Base-by-base conservation (phyloP, 2,113 vertebrate species). In the Zingel zingel region DNA sequence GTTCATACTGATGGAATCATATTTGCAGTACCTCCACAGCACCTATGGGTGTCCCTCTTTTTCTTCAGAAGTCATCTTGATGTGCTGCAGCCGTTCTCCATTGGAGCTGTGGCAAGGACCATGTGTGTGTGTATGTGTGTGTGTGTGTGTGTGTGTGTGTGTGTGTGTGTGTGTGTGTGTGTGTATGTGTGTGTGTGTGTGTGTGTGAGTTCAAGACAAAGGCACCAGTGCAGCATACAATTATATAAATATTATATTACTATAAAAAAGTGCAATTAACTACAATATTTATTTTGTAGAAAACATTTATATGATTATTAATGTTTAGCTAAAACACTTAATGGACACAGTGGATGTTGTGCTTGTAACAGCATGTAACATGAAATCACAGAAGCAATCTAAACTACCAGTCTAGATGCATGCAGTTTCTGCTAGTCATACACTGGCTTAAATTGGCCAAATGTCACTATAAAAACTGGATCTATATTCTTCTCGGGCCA, bases 21-120 rank as follows among this genome's bases (percentile, higher is more conserved):
- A 47, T 68, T 0, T 93, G 94, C 91, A 96, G 92, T 96, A 91
- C 91, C 78, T 23, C 18, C 11, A 3, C 77, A 58, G 39, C 72
- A 85, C 94, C 95, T 89, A 89, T 93, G 87, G 95, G 93, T 95
- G 95, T 95, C 95, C 91, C 94, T 96, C 95, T 95, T 95, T 95
- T 95, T 94, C 95, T 96, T 95, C 82, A 88, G 59, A 89, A 94
- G 85, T 70, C 39, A 6, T 45, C 7, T 13, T 50, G 36, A 25
- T 13, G 18, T 27, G 39, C 74, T 79, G 65, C 47, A 67, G 45
- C 70, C 18, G 47, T 59, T 89, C 68, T 76, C 25, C 51, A 61
- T 66, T 70, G 45, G 30, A 0, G 15, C 51, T 71, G 62, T 43
- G 43, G 62, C 74, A 77, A n/a, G 81, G 67, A 65, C 62, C 65